Evolutionary conservation across 2,888 invertebrate genomes (phyloP), one percentile per base, ranked within the genome.

Genomic region (Idaea straminata): DNA sequence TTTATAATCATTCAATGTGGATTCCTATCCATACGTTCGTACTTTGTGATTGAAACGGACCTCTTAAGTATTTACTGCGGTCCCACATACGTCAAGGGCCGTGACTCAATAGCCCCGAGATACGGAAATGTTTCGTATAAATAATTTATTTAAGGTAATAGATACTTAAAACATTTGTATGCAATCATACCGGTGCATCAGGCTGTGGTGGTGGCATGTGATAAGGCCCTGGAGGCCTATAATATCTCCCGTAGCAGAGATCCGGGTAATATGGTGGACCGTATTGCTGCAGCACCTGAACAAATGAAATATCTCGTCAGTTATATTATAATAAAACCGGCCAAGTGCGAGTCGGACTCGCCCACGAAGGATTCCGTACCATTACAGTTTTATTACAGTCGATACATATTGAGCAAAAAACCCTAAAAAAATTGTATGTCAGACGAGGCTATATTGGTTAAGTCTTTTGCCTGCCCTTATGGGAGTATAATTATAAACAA

Each of bases 151-250:
- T 47, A n/a, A n/a, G n/a, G n/a, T n/a, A 47, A 47, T 47, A 13
- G 7, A 7, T 47, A 10, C 47, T 47, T 47, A 7, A 47, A 7
- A 47, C 7, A 47, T 4, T 47, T 47, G 47, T 47, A 47, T 5
- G 58, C 15, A 7, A 63, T 64, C 68, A 73, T 83, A 89, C 92
- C 86, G 84, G 91, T 64, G 90, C 82, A 68, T 90, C 89, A 35
- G 89, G 84, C 71, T 89, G 92, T 59, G 89, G 92, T 61, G 94
- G 93, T 64, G 94, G 92, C 78, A 94, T 91, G 74, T 94, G 94
- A 81, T 87, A 92, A 64, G 86, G 92, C 67, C 93, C 92, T 70
- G 94, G 89, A 70, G 90, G 88, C 66, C 87, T 77, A 78, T 90
- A 87, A 78, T 92, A 91, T 64, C 91, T 83, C 57, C 88, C 87